Base-by-base conservation (phyloP, 1,140 invertebrate genomes). In the Drosophila ercepeae region DNA sequence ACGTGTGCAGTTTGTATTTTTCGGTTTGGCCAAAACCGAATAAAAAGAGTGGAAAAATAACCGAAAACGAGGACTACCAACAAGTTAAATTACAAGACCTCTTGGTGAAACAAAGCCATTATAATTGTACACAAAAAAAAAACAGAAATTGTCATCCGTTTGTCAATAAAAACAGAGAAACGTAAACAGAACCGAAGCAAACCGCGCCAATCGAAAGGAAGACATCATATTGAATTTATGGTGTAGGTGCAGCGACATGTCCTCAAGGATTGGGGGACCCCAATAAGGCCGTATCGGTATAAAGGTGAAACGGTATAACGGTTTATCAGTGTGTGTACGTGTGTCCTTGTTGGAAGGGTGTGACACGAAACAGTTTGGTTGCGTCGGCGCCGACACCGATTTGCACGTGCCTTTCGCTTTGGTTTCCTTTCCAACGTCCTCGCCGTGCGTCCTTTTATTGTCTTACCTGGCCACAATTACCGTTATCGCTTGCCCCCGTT, bases 401-500 rank as follows among this genome's bases (percentile, higher is more conserved):
- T 50, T 36, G 54, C 19, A 59, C 71, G 70, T 74, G 75, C 44
- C 44, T 44, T 44, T 11, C 21, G 41, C 44, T 49, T 39, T 39
- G 14, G 13, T 18, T 59, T 64, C 25, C 25, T 16, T 46, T 27
- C 29, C 29, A 39, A 29, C 48, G 34, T 67, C 44, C 21, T 36
- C 4, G 18, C 16, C 27, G 41, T n/a, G 34, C 59, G 46, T 29
- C 19, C 49, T 51, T 13, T 48, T 51, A 42, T 75, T 75, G 75
- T 84, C 75, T 78, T 78, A 84, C 71, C 79, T 84, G 60, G 70
- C 60, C 57, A 84, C 79, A 83, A 84, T 83, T 84, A 84, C 75
- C 64, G 39, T 67, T 81, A 65, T 68, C 76, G 36, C 36, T 42
- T 39, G 42, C 19, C 18, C 34, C 29, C 9, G 29, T 18, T 29